Evolutionary conservation across 2,797 vertebrate species (phyloP).

Genomic region (Mastacembelus armatus): DNA sequence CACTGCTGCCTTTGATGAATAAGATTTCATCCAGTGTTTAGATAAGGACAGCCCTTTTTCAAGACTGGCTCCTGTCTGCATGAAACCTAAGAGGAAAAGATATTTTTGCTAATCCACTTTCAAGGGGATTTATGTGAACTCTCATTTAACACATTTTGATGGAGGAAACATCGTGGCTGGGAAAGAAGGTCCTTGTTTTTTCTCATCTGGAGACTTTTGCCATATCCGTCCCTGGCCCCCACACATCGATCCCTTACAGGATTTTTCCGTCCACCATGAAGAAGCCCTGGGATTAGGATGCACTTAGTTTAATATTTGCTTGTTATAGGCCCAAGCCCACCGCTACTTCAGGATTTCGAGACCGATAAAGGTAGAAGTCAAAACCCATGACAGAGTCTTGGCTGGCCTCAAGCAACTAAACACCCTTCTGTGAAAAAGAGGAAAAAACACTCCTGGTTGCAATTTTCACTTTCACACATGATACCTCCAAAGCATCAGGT

Average conservation of each 20-base stretch:
- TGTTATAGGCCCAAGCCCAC: slow-evolving; percentile 35
- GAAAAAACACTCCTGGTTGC: slow-evolving; percentile 57
- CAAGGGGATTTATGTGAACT: slow-evolving; percentile 68
- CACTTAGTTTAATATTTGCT: slow-evolving; percentile 55
- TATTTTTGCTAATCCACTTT: slow-evolving; percentile 77
- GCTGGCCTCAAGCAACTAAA: slow-evolving; percentile 55
- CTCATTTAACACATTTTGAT: slow-evolving; percentile 70
- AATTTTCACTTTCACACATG: slow-evolving; percentile 63
- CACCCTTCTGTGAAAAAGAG: slow-evolving; percentile 40
- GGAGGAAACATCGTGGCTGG: slow-evolving; percentile 55
- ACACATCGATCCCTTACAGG: slow-evolving; percentile 38
- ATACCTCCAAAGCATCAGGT: slow-evolving; percentile 49
- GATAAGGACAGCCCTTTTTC: slow-evolving; percentile 68
- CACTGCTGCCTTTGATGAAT: slow-evolving; percentile 75
- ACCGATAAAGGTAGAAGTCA: slow-evolving; percentile 59
- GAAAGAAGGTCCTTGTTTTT: slow-evolving; percentile 18
- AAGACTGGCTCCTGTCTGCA: slow-evolving; percentile 69
- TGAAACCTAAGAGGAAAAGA: slow-evolving; percentile 72
- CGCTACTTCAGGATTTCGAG: slow-evolving; percentile 34
- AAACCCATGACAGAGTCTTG: slow-evolving; percentile 58
- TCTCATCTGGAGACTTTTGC: slow-evolving; percentile 33
- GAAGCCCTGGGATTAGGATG: slow-evolving; percentile 49
- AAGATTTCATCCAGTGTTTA: slow-evolving; percentile 73
- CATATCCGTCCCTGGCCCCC: slow-evolving; percentile 31
- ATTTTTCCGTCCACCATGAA: slow-evolving; percentile 34